Evolutionary conservation across 2,888 invertebrate species (phyloP).

Genomic region (Blastobasis adustella): DNA sequence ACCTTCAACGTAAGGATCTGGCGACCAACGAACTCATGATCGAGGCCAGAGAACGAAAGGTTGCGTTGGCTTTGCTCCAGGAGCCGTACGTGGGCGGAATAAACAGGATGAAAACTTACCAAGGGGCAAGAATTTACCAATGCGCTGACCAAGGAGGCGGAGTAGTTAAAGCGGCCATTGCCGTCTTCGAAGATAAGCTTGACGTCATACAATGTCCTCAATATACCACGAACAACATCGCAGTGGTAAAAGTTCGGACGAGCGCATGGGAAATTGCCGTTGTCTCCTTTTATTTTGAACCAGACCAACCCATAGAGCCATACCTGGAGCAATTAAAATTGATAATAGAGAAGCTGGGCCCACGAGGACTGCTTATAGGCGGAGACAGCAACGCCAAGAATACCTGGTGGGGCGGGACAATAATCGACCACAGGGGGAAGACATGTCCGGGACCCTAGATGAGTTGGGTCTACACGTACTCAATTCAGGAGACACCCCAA

Average conservation of each 20-base stretch:
- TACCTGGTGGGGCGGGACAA: slow-evolving; percentile 12
- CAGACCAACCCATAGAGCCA: slow-evolving; percentile 8
- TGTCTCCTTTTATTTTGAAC: slow-evolving; percentile 13
- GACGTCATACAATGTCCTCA: slow-evolving; percentile 1
- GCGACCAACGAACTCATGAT: neutral
- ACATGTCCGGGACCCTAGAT: neutral
- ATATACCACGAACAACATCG: slow-evolving; percentile 7
- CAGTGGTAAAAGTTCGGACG: slow-evolving; percentile 5
- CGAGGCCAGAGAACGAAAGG: neutral
- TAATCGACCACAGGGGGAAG: slow-evolving; percentile 9
- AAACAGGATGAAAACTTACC: neutral
- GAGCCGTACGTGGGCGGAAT: neutral
- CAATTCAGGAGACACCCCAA: slow-evolving; percentile 6
- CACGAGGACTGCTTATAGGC: too few relatives aligned
- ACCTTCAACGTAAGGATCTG: neutral
- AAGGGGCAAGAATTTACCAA: slow-evolving; percentile 4
- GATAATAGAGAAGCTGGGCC: slow-evolving; percentile 1
- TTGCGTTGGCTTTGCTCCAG: neutral
- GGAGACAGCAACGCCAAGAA: too few relatives aligned
- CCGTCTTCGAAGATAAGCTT: neutral
- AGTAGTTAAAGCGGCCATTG: slow-evolving; percentile 5
- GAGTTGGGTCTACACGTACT: slow-evolving; percentile 3
- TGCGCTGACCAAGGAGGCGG: neutral
- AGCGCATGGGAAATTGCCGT: slow-evolving; percentile 7
- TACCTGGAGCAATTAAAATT: slow-evolving; percentile 7